Conservation (phyloP, 1,140 invertebrate genomes). For the Zaprionus vittiger region DNA sequence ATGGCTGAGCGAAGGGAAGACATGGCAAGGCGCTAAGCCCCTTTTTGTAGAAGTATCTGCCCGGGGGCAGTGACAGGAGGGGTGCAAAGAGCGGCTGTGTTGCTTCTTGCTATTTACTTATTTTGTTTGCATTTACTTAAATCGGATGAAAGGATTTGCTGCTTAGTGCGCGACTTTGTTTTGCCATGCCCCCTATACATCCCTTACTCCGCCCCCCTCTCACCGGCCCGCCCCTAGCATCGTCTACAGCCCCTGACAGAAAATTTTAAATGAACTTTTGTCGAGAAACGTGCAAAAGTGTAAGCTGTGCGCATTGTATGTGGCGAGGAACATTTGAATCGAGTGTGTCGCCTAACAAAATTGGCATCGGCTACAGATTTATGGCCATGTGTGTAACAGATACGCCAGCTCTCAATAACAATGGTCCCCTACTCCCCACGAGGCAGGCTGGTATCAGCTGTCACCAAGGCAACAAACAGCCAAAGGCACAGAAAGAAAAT, state of each 20-base stretch:
- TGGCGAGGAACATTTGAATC: conserved; percentile 37
- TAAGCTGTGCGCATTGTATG: conserved; percentile 44
- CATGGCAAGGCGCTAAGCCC: conserved; percentile 55
- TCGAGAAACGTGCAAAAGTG: conserved; percentile 57
- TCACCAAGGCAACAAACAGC: conserved; percentile 55
- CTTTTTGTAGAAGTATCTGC: conserved; percentile 39
- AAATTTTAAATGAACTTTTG: conserved; percentile 58
- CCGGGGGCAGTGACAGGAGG: background rate
- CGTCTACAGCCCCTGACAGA: conserved; percentile 8
- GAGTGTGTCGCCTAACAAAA: conserved; percentile 26
- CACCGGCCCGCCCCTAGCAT: background rate
- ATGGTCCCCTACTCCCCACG: conserved; percentile 6
- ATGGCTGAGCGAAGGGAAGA: background rate
- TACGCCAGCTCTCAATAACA: conserved; percentile 50
- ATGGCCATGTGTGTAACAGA: conserved; percentile 67
- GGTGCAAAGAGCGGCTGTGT: conserved; percentile 33
- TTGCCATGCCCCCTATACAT: conserved; percentile 18
- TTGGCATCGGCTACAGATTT: conserved; percentile 51
- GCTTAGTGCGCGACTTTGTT: conserved; percentile 73
- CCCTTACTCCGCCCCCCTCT: background rate
- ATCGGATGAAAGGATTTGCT: conserved; percentile 82
- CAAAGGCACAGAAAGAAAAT: background rate
- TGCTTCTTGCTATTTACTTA: conserved; percentile 83
- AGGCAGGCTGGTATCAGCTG: conserved; percentile 29
- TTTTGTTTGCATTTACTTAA: conserved; percentile 83